Conservation (phyloP, 2,113 vertebrate genomes). For the Edolisoma coerulescens region DNA sequence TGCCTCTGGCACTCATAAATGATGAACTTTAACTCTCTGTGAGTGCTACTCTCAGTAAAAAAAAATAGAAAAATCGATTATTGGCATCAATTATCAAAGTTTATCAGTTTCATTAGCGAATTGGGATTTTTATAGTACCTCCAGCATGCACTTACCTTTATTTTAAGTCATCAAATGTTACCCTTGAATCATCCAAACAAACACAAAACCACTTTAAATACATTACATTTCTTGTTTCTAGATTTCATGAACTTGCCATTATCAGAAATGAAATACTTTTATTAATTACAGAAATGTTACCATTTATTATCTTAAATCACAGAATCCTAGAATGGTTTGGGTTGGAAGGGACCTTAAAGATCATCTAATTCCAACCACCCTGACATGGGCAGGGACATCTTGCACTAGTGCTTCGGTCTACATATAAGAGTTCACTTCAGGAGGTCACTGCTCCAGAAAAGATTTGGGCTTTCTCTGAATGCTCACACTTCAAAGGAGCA, state of each 20-base stretch:
- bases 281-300: neutral
- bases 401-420: neutral
- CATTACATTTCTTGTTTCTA: neutral
- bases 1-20: constrained; percentile 31
- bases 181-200: neutral
- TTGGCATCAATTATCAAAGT: constrained; percentile 42
- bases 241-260: neutral
- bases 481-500: neutral
- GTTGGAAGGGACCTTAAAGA: neutral
- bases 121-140: neutral
- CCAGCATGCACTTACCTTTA: neutral
- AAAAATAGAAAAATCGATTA: constrained; percentile 43
- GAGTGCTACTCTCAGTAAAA: constrained; percentile 19
- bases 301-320: neutral
- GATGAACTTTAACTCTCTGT: constrained; percentile 17
- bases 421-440: neutral
- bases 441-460: neutral
- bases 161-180: neutral
- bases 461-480: neutral
- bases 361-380: neutral
- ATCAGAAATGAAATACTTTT: neutral
- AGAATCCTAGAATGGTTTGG: neutral
- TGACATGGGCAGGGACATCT: neutral
- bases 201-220: neutral
- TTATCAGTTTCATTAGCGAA: constrained; percentile 27